Evolutionary conservation across 2,888 invertebrate genomes (phyloP).

Genomic region (Aspidapion aeneum): DNA sequence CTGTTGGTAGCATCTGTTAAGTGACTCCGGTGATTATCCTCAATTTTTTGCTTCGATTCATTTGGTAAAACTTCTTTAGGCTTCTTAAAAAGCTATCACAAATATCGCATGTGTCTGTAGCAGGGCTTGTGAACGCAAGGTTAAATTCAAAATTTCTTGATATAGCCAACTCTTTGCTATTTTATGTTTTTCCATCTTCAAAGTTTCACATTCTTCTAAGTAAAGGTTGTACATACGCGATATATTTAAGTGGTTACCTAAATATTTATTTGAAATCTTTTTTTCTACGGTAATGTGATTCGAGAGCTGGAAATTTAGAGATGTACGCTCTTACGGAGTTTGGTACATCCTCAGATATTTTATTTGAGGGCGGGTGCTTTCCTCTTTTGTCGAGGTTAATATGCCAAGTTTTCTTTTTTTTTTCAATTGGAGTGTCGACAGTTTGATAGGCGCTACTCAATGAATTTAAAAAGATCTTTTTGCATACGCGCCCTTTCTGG

Average conservation of each 20-base stretch:
- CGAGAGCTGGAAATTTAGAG: slow-evolving; percentile 18
- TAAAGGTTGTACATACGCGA: slow-evolving; percentile 21
- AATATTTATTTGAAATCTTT: slow-evolving; percentile 20
- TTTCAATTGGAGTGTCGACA: not conserved
- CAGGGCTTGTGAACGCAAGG: slow-evolving; percentile 12
- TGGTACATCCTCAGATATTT: slow-evolving; percentile 15
- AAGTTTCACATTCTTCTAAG: slow-evolving; percentile 8
- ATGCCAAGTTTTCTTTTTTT: slow-evolving; percentile 13
- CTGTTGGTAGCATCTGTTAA: not conserved
- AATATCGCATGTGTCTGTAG: not conserved
- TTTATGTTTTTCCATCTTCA: slow-evolving; percentile 6
- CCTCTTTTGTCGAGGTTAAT: slow-evolving; percentile 14
- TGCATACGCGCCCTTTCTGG: not conserved
- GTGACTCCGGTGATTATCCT: not conserved
- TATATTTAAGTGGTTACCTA: slow-evolving; percentile 23
- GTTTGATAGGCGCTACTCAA: not conserved
- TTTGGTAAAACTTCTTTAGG: not conserved
- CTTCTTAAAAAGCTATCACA: not conserved
- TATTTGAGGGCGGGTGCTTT: slow-evolving; percentile 17
- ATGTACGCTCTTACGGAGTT: slow-evolving; percentile 18
- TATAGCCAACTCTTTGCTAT: slow-evolving; percentile 24
- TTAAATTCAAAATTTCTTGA: slow-evolving; percentile 19
- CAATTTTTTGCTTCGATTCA: not conserved
- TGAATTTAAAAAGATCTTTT: not conserved
- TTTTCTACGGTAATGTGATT: slow-evolving; percentile 21